These are phyloP conservation scores for Bombus waltoni DNA, from an alignment of 1,140 invertebrate species.

Conservation along the genomic window DNA sequence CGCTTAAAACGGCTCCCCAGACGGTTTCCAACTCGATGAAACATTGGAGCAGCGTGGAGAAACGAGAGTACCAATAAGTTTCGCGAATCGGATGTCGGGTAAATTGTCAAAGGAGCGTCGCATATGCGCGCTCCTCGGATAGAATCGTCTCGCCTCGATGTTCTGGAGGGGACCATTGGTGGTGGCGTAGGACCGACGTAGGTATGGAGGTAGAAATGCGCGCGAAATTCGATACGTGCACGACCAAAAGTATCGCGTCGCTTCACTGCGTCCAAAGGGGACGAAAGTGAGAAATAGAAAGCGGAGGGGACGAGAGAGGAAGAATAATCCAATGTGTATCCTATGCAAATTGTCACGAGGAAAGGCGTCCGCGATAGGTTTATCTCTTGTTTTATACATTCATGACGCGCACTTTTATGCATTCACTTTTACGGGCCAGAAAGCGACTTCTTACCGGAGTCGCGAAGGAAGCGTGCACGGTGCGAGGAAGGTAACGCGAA, in stretches of 20 bases:
- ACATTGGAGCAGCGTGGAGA: slow-evolving; percentile 11
- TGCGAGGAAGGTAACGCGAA: slow-evolving; percentile 1
- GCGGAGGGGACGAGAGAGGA: not conserved
- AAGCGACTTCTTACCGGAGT: slow-evolving; percentile 65
- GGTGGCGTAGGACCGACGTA: not conserved
- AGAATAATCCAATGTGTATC: not conserved
- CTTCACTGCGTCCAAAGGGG: not conserved
- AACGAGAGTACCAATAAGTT: slow-evolving; percentile 59
- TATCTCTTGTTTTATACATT: slow-evolving; percentile 73
- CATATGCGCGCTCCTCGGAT: slow-evolving; percentile 17
- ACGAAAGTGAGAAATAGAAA: not conserved
- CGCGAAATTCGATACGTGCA: slow-evolving; percentile 50
- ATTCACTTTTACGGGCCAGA: slow-evolving; percentile 71
- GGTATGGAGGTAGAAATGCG: slow-evolving; percentile 28
- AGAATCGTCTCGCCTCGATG: slow-evolving; percentile 3
- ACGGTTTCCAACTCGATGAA: not conserved
- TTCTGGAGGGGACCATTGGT: not conserved
- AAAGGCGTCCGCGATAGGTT: slow-evolving; percentile 52
- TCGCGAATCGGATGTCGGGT: slow-evolving; percentile 51
- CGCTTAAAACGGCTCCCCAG: not conserved
- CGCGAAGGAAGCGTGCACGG: not conserved
- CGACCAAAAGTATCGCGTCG: slow-evolving; percentile 6
- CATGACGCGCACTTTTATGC: slow-evolving; percentile 72
- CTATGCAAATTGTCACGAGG: not conserved
- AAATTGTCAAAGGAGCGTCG: slow-evolving; percentile 59